These are phyloP conservation scores for Urocolius indicus DNA, from an alignment of 2,113 vertebrate species.

Conservation along the genomic window DNA sequence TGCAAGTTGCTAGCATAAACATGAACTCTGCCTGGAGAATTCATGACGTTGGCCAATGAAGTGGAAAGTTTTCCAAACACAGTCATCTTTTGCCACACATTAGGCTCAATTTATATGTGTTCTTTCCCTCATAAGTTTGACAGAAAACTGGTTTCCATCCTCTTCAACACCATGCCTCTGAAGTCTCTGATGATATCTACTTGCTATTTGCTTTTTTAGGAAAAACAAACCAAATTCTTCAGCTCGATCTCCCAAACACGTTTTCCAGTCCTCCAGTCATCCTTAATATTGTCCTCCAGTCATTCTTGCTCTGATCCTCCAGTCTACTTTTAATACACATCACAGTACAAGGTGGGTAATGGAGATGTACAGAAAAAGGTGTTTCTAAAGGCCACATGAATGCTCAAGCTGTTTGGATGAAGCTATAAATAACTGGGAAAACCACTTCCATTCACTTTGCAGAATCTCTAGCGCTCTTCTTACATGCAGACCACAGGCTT, in stretches of 20 bases:
- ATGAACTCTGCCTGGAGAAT: background rate
- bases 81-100: background rate
- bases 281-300: background rate
- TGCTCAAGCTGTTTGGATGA: background rate
- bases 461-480: background rate
- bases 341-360: background rate
- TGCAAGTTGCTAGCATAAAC: background rate
- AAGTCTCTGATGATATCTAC: background rate
- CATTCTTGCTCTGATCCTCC: background rate
- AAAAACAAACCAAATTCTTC: background rate
- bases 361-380: background rate
- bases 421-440: background rate
- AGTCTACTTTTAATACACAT: background rate
- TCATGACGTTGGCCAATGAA: background rate
- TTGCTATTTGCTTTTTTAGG: background rate
- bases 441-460: background rate
- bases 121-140: background rate
- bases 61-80: background rate
- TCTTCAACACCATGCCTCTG: background rate
- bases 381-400: background rate
- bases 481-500: background rate
- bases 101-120: background rate
- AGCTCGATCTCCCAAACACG: background rate
- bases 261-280: background rate
- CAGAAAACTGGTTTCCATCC: background rate